These are phyloP conservation scores for Dicyrtomina minuta DNA, from an alignment of 2,888 invertebrate genomes.

Conservation along the genomic window DNA sequence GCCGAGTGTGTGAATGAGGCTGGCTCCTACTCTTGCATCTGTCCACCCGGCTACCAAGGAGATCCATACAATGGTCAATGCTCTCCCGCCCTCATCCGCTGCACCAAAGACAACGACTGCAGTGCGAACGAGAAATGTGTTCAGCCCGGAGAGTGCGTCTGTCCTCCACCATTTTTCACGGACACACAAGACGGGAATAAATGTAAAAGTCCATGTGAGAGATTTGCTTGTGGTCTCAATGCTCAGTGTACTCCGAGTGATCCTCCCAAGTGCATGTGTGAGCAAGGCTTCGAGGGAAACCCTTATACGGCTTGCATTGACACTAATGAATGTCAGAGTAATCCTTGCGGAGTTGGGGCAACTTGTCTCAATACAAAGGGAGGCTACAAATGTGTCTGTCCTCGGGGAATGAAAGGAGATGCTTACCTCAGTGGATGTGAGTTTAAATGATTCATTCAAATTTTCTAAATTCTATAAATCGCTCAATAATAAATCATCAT, in stretches of 20 bases:
- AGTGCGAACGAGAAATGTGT: conserved; percentile 84
- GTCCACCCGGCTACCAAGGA: conserved; percentile 71
- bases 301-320: conserved; percentile 72
- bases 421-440: conserved; percentile 80
- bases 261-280: conserved; percentile 86
- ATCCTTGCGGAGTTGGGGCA: conserved; percentile 82
- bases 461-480: too few species aligned
- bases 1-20: conserved; percentile 79
- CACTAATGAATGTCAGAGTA: conserved; percentile 78
- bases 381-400: conserved; percentile 81
- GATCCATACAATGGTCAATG: conserved; percentile 73
- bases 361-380: conserved; percentile 84
- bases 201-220: conserved; percentile 89
- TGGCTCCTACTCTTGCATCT: conserved; percentile 77
- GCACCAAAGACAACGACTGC: conserved; percentile 80
- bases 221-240: conserved; percentile 85
- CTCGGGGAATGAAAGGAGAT: conserved; percentile 79
- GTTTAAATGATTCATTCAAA: too few species aligned
- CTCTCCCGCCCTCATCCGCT: conserved; percentile 77
- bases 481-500: too few species aligned
- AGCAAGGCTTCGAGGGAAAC: conserved; percentile 84
- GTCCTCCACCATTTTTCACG: conserved; percentile 81
- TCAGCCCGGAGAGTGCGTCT: conserved; percentile 86
- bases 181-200: conserved; percentile 79
- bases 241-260: conserved; percentile 86